phyloP scores from a whole-genome alignment of 2,888 invertebrate genomes.

The Drosophila leonis region DNA sequence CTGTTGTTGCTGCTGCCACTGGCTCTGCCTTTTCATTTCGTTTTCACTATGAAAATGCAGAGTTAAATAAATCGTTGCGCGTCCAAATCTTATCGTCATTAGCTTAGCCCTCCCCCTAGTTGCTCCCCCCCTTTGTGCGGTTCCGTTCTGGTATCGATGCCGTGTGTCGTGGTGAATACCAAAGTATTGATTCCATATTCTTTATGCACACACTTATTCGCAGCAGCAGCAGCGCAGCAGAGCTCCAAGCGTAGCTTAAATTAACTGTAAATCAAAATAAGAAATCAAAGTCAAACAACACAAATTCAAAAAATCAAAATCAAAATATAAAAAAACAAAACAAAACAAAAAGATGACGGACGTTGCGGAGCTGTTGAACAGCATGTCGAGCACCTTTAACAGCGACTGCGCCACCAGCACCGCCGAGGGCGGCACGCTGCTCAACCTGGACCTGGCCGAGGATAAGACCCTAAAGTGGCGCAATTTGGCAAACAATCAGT shows the following conservation, averaged over 20 bases:
- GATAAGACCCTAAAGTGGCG: conserved; percentile 85
- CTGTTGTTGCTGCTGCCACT: not conserved
- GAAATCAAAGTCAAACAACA: conserved; percentile 11
- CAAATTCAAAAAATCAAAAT: conserved; percentile 17
- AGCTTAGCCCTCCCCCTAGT: conserved; percentile 15
- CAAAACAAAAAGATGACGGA: conserved; percentile 78
- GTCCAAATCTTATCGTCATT: conserved; percentile 46
- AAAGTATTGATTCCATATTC: conserved; percentile 45
- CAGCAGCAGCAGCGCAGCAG: conserved; percentile 41
- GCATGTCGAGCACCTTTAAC: conserved; percentile 84
- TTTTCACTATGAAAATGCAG: conserved; percentile 36
- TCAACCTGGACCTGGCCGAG: conserved; percentile 83
- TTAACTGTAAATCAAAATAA: conserved; percentile 35
- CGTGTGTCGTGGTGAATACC: conserved; percentile 45
- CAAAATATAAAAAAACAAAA: conserved; percentile 11
- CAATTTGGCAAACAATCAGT: conserved; percentile 84
- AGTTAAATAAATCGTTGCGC: conserved; percentile 33
- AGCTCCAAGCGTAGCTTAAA: conserved; percentile 31
- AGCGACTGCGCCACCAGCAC: conserved; percentile 80
- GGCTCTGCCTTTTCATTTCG: conserved; percentile 17
- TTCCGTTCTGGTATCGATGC: conserved; percentile 29
- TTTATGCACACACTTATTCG: conserved; percentile 25
- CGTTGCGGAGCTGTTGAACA: conserved; percentile 82
- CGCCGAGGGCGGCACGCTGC: conserved; percentile 75
- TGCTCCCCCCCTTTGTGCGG: not conserved